phyloP scores from a whole-genome alignment of 30 jellyfish, hydroid and myxozoan species.

The Pelagia noctiluca region DNA sequence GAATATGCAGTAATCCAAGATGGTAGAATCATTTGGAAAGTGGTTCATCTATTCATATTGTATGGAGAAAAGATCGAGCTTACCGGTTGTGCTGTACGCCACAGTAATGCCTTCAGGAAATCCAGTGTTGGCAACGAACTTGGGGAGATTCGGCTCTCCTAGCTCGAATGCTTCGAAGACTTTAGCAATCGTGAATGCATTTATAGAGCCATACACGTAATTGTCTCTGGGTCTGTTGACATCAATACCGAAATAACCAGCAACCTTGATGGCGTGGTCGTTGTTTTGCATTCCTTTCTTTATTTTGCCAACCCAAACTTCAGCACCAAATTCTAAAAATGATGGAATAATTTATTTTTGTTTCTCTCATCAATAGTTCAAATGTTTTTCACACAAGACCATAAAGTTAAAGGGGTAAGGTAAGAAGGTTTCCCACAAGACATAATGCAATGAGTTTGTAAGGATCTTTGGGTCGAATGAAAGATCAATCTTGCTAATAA shows the following conservation, averaged over 20 bases:
- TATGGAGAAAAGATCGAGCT: neutral
- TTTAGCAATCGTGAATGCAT: slow-evolving; percentile 28
- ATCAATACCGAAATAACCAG: slow-evolving; percentile 57
- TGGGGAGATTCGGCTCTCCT: slow-evolving; percentile 28
- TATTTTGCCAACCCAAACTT: slow-evolving; percentile 56
- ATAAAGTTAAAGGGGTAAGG: too few species aligned
- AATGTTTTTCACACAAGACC: too few species aligned
- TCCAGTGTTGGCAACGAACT: slow-evolving; percentile 27
- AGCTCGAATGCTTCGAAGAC: slow-evolving; percentile 54
- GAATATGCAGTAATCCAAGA: too few species aligned
- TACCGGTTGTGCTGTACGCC: slow-evolving; percentile 33
- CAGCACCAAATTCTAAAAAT: slow-evolving; percentile 59
- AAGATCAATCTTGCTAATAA: neutral
- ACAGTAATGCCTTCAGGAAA: slow-evolving; percentile 56
- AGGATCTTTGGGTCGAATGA: neutral
- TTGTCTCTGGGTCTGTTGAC: slow-evolving; percentile 30
- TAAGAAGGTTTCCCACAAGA: neutral
- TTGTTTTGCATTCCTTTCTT: slow-evolving; percentile 16
- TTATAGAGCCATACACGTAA: slow-evolving; percentile 49
- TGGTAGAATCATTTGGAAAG: too few species aligned
- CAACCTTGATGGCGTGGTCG: slow-evolving; percentile 39
- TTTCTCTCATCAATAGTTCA: too few species aligned
- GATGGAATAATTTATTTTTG: neutral
- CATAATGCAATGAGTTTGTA: neutral
- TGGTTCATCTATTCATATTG: neutral